Evolutionary conservation across 2,888 invertebrate genomes (phyloP), one percentile per base, ranked within the genome.

Genomic region (Isotomurus palustris): DNA sequence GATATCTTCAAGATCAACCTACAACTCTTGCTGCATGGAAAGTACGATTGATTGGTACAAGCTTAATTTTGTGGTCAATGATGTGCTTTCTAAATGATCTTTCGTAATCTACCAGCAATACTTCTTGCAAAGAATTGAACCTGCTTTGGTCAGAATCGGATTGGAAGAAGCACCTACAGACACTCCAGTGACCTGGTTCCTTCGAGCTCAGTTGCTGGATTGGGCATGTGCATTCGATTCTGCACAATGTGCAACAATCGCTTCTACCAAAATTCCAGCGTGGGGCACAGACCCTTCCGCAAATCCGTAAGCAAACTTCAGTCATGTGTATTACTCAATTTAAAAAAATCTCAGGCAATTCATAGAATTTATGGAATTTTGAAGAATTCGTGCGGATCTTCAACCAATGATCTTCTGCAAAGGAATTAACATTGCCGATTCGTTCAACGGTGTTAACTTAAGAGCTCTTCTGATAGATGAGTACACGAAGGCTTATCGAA

Each of bases 371-470:
- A 45, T 40, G n/a, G 10, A 10, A 21, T 32, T 51, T 35, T 27
- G 12, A 10, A 22, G 58, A 50, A 50, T 62, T 40, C 52, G 56
- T 10, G 58, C 62, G 3, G 62, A 62, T 36, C 17, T 56, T 22
- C 62, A 62, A 25, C 58, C 62, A 21, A 51, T 56, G 52, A 22
- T 62, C 8, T 62, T 53, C 25, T 62, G 62, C 32, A 47, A 35
- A 10, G 58, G 56, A 10, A 43, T 58, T 19, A 44, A n/a, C 25
- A 47, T 47, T 28, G 25, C 28, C 4, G 29, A 25, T 8, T 25
- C 28, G 4, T 4, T 28, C 47, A 28, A 25, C 4, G 21, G 35
- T 4, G 12, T 19, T 6, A 17, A 49, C 17, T 21, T 49, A 4
- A 49, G 17, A 22, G 29, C 4, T 28, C 22, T 35, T 10, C 28